These are phyloP conservation scores for Eledone cirrhosa DNA, from an alignment of 2,888 invertebrate species.

Conservation along the genomic window DNA sequence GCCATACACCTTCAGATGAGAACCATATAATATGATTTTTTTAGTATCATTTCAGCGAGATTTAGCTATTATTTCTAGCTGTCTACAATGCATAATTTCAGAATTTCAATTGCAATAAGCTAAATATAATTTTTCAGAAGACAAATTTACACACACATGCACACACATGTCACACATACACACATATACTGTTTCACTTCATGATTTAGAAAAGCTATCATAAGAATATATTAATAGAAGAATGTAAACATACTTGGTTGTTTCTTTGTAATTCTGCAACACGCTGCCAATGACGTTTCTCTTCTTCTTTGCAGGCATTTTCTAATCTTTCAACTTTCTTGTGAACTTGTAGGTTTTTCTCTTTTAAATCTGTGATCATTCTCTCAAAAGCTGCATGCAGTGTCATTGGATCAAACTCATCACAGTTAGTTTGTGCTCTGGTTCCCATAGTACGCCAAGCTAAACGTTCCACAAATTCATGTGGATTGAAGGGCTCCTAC, in stretches of 20 bases:
- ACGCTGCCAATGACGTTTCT: slow-evolving; percentile 82
- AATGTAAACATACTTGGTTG: slow-evolving; percentile 71
- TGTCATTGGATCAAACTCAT: slow-evolving; percentile 84
- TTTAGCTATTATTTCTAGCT: no score
- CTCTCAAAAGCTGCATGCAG: slow-evolving; percentile 92
- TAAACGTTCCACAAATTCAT: slow-evolving; percentile 95
- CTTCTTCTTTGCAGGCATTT: slow-evolving; percentile 83
- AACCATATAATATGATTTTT: no score
- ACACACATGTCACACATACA: no score
- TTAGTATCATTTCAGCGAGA: no score
- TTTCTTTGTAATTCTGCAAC: slow-evolving; percentile 79
- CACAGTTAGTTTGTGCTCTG: slow-evolving; percentile 74
- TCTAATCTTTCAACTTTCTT: slow-evolving; percentile 72
- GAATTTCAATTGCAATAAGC: no score
- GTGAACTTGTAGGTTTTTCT: slow-evolving; percentile 57
- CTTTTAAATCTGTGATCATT: slow-evolving; percentile 74
- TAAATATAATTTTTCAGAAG: no score
- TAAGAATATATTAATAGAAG: no score
- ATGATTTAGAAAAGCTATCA: no score
- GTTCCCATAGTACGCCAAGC: slow-evolving; percentile 90
- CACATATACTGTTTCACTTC: no score
- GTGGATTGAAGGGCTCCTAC: slow-evolving; percentile 96
- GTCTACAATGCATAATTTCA: no score
- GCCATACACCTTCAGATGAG: no score
- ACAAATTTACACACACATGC: no score